phyloP scores from a whole-genome alignment of 1,140 invertebrate genomes.

The Daktulosphaira vitifoliae region DNA sequence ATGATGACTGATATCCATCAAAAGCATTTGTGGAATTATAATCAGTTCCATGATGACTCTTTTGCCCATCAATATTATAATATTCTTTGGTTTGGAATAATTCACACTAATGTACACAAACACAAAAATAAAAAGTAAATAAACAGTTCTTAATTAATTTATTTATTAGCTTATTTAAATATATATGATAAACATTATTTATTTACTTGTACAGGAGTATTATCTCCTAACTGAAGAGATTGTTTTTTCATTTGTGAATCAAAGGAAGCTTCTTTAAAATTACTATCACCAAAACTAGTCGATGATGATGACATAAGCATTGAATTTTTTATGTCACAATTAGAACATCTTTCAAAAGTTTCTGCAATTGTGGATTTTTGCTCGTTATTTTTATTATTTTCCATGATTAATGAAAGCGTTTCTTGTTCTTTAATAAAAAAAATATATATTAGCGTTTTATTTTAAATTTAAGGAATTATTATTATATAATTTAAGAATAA shows the following conservation, averaged over 20 bases:
- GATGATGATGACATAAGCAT: slow-evolving; percentile 25
- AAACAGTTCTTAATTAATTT: not conserved
- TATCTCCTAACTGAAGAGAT: slow-evolving; percentile 39
- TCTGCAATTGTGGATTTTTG: not conserved
- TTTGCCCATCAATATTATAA: slow-evolving; percentile 38
- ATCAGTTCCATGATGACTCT: slow-evolving; percentile 27
- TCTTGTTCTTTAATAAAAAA: not conserved
- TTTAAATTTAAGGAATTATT: too few species aligned
- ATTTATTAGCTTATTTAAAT: too few species aligned
- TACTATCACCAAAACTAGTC: not conserved
- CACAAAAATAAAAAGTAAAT: slow-evolving; percentile 1
- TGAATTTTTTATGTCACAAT: slow-evolving; percentile 33
- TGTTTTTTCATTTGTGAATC: slow-evolving; percentile 36
- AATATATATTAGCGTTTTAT: too few species aligned
- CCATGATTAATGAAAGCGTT: not conserved
- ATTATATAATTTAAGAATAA: too few species aligned
- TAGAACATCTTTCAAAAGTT: slow-evolving; percentile 8
- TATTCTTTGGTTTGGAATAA: slow-evolving; percentile 39
- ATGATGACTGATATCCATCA: slow-evolving; percentile 1
- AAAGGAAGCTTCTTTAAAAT: slow-evolving; percentile 25
- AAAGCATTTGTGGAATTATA: slow-evolving; percentile 12
- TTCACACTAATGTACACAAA: slow-evolving; percentile 37
- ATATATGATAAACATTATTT: too few species aligned
- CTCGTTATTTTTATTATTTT: not conserved
- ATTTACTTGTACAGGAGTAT: slow-evolving; percentile 41